Conservation (phyloP, 64 coral and sea anemone genomes). For the Montipora efflorescens region DNA sequence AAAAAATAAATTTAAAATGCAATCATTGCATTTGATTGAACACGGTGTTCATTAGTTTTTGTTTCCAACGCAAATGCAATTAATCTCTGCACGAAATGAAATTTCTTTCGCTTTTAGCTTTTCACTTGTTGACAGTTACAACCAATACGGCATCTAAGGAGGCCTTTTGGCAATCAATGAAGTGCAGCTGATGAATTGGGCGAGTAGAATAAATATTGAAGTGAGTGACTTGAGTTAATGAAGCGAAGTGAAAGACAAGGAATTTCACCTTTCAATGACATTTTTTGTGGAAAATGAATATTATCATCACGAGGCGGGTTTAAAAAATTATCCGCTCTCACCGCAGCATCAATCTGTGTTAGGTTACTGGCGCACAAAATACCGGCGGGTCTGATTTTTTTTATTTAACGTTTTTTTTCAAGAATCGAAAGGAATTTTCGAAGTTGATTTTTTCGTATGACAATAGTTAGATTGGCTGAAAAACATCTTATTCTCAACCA, state of each 20-base stretch:
- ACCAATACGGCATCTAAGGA: neutral
- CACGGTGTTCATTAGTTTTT: neutral
- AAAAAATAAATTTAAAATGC: neutral
- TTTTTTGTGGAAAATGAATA: neutral
- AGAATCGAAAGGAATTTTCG: no score
- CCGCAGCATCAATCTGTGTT: neutral
- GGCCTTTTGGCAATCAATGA: no score
- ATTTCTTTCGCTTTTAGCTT: neutral
- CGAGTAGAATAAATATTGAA: neutral
- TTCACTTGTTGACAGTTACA: neutral
- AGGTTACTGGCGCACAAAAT: neutral
- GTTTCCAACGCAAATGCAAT: neutral
- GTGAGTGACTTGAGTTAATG: neutral
- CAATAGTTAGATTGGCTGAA: no score
- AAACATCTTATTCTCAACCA: no score
- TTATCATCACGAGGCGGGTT: neutral
- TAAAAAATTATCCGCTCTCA: neutral
- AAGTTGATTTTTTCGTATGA: no score
- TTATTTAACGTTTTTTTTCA: neutral
- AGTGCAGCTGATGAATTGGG: no score
- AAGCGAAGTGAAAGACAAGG: neutral
- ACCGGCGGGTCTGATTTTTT: no score
- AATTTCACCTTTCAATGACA: neutral
- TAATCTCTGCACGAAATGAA: neutral
- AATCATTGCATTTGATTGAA: neutral